Evolutionary conservation across 2,797 vertebrate genomes (phyloP).

Genomic region (Botia kubotai): DNA sequence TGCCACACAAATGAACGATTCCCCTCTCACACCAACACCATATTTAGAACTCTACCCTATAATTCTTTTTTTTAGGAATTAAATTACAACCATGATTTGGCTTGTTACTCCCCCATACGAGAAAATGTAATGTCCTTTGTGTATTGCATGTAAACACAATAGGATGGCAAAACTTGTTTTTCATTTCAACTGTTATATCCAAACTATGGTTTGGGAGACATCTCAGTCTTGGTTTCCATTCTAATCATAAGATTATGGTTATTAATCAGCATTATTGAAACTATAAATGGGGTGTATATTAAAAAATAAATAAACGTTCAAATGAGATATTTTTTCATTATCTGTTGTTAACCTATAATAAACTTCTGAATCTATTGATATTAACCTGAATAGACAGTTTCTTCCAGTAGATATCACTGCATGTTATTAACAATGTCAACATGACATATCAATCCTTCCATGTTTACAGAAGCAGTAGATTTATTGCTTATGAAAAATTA

Average conservation of each 20-base stretch:
- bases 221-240: constrained; percentile 1
- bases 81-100: constrained; percentile 63
- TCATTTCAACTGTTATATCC: constrained; percentile 32
- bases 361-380: not conserved
- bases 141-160: constrained; percentile 53
- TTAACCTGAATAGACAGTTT: not conserved
- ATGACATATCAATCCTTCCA: not conserved
- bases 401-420: not conserved
- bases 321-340: not conserved
- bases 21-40: constrained; percentile 56
- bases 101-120: constrained; percentile 56
- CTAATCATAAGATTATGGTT: not conserved
- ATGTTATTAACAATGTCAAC: not conserved
- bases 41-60: constrained; percentile 59
- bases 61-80: constrained; percentile 64
- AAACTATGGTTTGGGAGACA: not conserved
- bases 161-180: constrained; percentile 46
- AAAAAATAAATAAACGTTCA: not conserved
- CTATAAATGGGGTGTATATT: not conserved
- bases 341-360: not conserved
- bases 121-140: constrained; percentile 58
- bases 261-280: constrained; percentile 1
- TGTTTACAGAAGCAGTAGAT: not conserved
- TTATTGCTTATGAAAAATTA: no score
- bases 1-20: constrained; percentile 63